Base-by-base conservation (phyloP, 2,113 vertebrate genomes). In the Rhinichthys klamathensis region DNA sequence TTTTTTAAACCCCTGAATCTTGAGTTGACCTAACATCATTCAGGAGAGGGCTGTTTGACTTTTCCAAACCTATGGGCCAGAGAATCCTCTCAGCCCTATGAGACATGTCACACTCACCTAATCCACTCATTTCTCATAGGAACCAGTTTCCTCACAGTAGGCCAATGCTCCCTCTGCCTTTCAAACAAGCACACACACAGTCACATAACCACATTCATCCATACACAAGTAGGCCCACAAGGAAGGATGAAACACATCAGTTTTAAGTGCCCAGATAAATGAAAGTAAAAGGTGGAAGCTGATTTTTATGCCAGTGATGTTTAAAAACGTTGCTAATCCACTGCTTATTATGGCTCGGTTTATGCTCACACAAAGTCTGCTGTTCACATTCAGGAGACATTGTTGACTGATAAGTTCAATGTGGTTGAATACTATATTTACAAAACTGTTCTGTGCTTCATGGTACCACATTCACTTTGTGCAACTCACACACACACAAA, bases 31-130 rank as follows among this genome's bases (percentile, higher is more conserved):
- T 21, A 18, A 18, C 35, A 70, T 83, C 60, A 18, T 73, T 75
- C 30, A 23, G 65, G 61, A 51, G 16, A 70, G 60, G 46, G 49
- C 56, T 76, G 54, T 46, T 63, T 78, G 74, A 63, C 65, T 9
- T 72, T 73, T 60, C 63, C 63, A 32, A 35, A 81, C 61, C 3
- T 18, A 54, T 41, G 38, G 27, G 23, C 25, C 63, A 72, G 32
- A 56, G 30, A 84, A 85, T 67, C 35, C 78, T 90, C 56, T 86
- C 89, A 86, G 51, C 30, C 79, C 82, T 85, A 70, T 87, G 88
- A 89, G 86, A 86, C 84, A 90, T 90, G 65, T 87, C 86, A 87
- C 89, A 90, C 89, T 41, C 75, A 41, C 77, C 78, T 86, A 89
- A 86, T 88, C 87, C 85, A 67, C 76, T 84, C 83, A 88, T 85